Base-by-base conservation (phyloP, 2,113 vertebrate species). In the Archocentrus centrarchus region DNA sequence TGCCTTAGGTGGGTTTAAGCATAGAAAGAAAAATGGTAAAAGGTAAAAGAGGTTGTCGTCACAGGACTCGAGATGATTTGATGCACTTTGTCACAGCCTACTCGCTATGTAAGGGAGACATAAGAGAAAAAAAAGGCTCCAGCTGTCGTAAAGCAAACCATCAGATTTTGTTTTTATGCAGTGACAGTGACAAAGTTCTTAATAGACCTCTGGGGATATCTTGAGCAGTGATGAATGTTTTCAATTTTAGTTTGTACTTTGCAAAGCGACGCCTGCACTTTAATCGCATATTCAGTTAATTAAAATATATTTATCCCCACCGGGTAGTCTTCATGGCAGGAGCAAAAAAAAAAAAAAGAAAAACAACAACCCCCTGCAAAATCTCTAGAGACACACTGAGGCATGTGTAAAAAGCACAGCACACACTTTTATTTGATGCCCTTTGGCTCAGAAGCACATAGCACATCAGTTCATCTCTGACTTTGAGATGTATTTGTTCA, bases 281-380 rank as follows among this genome's bases (percentile, higher is more conserved):
- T 85, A 32, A 81, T 78, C 79, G 47, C 81, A 80, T 13, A 79
- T 76, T 60, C 55, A 18, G 39, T 66, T 88, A 78, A 93, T 92
- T 93, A 89, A 89, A 93, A 92, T 82, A 58, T 75, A 88, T 92
- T 86, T 81, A 75, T 87, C 66, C 79, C 84, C 24, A 80, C 44
- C 24, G 78, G 83, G 77, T 62, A 75, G 59, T 55, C 64, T 63
- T 59, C 32, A 32, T n/a, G 44, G 59, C 59, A 60, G 50, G 66
- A 58, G 78, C 50, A 57, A 78, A 80, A 4, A 8, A 32, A 4
- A 8, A 32, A 5, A 3, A 5, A 63, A 30, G 80, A 61, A 66
- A 59, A 32, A 44, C 37, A 37, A 37, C 3, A 7, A 8, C 35
- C 35, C 35, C 35, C 37, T 2, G 5, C 6, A 41, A 50, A 0